Evolutionary conservation across 2,888 invertebrate species (phyloP), one percentile per base, ranked within the genome.

Genomic region (Clostera curtula): DNA sequence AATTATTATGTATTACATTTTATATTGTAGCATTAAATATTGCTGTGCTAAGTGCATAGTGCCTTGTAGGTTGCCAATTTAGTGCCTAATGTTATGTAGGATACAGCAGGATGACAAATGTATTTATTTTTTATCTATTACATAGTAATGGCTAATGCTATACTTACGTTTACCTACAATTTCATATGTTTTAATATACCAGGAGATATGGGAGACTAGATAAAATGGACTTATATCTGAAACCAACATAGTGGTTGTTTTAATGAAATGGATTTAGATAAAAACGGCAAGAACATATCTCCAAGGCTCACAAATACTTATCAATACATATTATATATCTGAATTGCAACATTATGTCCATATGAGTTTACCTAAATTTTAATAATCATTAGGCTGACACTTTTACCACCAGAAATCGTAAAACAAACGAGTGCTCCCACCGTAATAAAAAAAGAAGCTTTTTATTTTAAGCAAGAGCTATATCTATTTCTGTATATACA

Each of bases 11-110:
- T 57, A 39, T 40, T 39, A 15, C 23, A 23, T 10, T 15, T 10
- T n/a, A n/a, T 64, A 65, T 62, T 64, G 67, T 65, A 69, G 66
- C 67, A 66, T 60, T n/a, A 63, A 23, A 23, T 68, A 72, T 72
- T 77, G 76, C 83, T 82, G 83, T 83, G 83, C 83, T 80, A 76
- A 75, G 66, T 74, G 83, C 83, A 83, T 83, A 85, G 85, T 85
- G 85, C 85, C 85, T 85, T 85, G 85, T 84, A 83, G 85, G 85
- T 85, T 82, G 83, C 85, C 85, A 85, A 85, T 80, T 74, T 85
- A 84, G 84, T 85, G 85, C 85, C 85, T 85, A 83, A 79, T 68
- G 62, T 73, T 72, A 66, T 46, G 45, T 62, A 62, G 56, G 44
- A 56, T 56, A 59, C 58, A 55, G 53, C 51, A 36, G 58, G 53